Conservation (phyloP, 2,113 vertebrate genomes). For the Stercorarius parasiticus region DNA sequence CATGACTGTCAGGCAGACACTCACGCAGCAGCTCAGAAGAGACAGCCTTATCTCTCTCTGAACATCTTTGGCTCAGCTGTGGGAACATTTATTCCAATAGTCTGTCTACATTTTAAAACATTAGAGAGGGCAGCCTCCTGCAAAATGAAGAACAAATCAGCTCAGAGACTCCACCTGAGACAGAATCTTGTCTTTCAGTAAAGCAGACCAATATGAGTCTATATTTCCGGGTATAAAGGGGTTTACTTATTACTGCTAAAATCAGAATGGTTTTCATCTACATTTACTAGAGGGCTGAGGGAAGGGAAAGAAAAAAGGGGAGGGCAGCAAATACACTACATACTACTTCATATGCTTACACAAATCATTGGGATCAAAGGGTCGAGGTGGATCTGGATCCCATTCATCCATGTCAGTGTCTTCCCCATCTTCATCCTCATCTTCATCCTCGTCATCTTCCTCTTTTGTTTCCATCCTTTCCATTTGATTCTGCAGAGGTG, state of each 20-base stretch:
- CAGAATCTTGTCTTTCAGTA: neutral
- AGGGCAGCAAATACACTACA: neutral
- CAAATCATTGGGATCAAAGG: conserved; percentile 90
- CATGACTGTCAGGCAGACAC: neutral
- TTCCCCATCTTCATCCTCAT: conserved; percentile 85
- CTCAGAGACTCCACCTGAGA: neutral
- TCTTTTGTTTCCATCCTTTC: conserved; percentile 88
- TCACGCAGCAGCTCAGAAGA: neutral
- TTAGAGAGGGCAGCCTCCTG: neutral
- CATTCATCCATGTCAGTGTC: conserved; percentile 94
- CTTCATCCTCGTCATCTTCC: conserved; percentile 89
- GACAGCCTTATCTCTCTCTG: neutral
- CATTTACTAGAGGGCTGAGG: neutral
- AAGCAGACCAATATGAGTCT: neutral
- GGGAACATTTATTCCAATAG: neutral
- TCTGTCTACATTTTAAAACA: neutral
- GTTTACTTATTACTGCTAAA: neutral
- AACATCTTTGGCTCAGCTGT: neutral
- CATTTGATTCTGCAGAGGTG: conserved; percentile 83
- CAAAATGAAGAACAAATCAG: neutral
- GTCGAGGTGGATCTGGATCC: conserved; percentile 85
- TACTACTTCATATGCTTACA: conserved; percentile 78
- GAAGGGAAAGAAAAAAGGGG: neutral
- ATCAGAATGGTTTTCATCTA: neutral
- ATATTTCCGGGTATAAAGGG: neutral